A percentile compares a stretch with the other conserved stretches of the same genome.
These are phyloP conservation scores for Arbacia lixula DNA, from an alignment of 53 echinoderm and acorn worm species.

Conservation along the genomic window DNA sequence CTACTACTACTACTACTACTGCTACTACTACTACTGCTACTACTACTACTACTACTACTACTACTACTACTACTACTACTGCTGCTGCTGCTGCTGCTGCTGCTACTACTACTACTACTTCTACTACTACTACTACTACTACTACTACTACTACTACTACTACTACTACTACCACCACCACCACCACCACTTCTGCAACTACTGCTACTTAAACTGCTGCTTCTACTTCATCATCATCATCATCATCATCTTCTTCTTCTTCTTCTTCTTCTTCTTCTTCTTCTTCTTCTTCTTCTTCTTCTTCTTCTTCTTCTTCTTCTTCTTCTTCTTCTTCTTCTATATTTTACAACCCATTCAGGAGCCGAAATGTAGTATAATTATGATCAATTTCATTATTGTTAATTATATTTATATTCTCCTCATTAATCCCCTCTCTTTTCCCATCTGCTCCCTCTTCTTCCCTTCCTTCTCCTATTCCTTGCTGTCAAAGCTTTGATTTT, in stretches of 20 bases:
- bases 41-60: neutral
- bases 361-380: too few relatives aligned
- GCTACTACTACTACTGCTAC: neutral
- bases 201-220: neutral
- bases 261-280: conserved; percentile 29
- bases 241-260: conserved; percentile 20
- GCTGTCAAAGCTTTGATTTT: too few relatives aligned
- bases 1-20: neutral
- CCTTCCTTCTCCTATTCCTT: too few relatives aligned
- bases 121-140: neutral
- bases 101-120: neutral
- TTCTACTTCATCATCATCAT: conserved; percentile 10
- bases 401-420: too few relatives aligned
- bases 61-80: neutral
- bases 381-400: too few relatives aligned
- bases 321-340: conserved; percentile 19
- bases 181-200: neutral
- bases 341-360: too few relatives aligned
- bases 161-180: neutral
- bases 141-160: conserved; percentile 11
- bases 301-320: conserved; percentile 18
- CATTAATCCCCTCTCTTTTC: too few relatives aligned
- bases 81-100: neutral
- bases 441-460: too few relatives aligned
- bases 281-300: conserved; percentile 26